Evolutionary conservation across 2,113 vertebrate genomes (phyloP).

Genomic region (Spilogale gracilis): DNA sequence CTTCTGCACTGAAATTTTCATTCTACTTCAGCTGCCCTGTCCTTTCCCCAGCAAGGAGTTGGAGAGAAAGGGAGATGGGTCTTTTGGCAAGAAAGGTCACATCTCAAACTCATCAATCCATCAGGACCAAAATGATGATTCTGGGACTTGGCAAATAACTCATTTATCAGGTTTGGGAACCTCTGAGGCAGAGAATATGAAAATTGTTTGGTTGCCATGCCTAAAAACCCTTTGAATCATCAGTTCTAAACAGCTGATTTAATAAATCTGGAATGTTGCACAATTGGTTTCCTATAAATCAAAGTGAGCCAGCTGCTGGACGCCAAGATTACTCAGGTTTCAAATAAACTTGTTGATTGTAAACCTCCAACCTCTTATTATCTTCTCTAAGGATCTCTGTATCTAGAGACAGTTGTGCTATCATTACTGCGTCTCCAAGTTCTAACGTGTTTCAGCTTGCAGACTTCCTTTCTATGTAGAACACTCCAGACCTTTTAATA

Average conservation of each 20-base stretch:
- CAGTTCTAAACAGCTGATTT: constrained; percentile 29
- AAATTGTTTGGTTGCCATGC: background rate
- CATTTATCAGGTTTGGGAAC: background rate
- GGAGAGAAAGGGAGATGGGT: background rate
- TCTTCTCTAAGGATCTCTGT: background rate
- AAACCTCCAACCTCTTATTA: constrained; percentile 35
- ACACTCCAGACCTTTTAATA: background rate
- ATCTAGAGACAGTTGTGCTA: background rate
- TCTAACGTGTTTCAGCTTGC: background rate
- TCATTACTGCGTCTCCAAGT: rapidly evolving
- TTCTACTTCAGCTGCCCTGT: too few relatives aligned
- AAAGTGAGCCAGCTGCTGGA: constrained; percentile 36
- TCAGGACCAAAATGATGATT: background rate
- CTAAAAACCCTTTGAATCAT: constrained; percentile 47
- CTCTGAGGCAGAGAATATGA: background rate
- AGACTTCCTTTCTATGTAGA: background rate
- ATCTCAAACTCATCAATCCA: background rate
- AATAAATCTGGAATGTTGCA: constrained; percentile 12
- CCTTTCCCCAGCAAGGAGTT: background rate
- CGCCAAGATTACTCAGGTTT: constrained; percentile 30
- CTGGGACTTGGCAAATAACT: background rate
- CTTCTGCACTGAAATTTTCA: background rate
- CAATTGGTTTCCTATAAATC: constrained; percentile 46
- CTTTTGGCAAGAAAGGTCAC: background rate
- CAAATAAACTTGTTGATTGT: constrained; percentile 22